Evolutionary conservation across 2,888 invertebrate genomes (phyloP).

Genomic region (Prostheceraeus crozeri): DNA sequence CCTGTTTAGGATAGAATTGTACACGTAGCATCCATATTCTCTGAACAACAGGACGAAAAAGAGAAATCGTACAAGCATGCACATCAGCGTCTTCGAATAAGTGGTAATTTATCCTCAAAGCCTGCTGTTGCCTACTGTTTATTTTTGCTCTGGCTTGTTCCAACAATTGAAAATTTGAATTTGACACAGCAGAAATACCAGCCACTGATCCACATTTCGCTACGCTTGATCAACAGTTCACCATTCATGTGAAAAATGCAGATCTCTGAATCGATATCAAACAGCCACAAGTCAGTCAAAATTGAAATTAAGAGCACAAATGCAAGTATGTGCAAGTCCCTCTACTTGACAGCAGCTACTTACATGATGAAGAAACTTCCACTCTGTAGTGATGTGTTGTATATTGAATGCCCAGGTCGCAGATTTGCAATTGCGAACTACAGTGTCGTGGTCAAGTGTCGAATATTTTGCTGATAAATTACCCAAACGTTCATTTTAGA

Average conservation of each 20-base stretch:
- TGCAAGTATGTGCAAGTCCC: constrained; percentile 17
- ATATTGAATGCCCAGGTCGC: constrained; percentile 6
- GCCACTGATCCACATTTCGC: not conserved
- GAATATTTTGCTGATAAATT: constrained; percentile 1
- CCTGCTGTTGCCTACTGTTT: too few relatives aligned
- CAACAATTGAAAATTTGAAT: too few relatives aligned
- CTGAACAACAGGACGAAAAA: too few relatives aligned
- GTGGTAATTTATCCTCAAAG: too few relatives aligned
- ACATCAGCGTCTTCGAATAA: too few relatives aligned
- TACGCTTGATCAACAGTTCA: not conserved
- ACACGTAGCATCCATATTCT: too few relatives aligned
- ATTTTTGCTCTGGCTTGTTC: too few relatives aligned
- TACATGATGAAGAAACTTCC: constrained; percentile 11
- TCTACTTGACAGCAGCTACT: constrained; percentile 3
- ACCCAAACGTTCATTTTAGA: not conserved
- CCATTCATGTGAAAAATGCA: constrained; percentile 14
- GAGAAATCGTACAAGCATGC: too few relatives aligned
- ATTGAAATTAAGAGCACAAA: not conserved
- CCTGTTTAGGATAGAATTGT: too few relatives aligned
- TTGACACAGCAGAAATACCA: too few relatives aligned
- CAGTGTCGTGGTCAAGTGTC: constrained; percentile 14
- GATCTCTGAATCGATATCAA: constrained; percentile 9
- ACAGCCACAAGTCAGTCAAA: constrained; percentile 7
- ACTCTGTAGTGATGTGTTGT: constrained; percentile 10
- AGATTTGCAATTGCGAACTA: constrained; percentile 9